phyloP scores from a whole-genome alignment of 2,888 invertebrate genomes.

The Platycnemis pennipes region DNA sequence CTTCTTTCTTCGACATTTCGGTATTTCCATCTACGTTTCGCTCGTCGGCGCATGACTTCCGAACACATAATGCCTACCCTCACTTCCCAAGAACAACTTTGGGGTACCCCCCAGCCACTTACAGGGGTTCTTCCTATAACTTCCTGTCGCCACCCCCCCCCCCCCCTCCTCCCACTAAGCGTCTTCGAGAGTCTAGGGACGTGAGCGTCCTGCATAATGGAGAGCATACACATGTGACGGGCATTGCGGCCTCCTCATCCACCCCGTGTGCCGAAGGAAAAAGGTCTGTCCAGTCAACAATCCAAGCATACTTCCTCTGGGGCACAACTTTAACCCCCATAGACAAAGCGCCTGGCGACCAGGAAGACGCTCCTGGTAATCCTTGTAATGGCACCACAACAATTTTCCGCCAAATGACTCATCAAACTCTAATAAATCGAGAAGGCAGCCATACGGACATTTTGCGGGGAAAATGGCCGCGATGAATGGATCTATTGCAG shows the following conservation, averaged over 20 bases:
- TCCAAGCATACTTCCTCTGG: background rate
- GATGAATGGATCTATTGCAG: too few relatives aligned
- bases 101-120: too few relatives aligned
- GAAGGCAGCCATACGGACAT: too few relatives aligned
- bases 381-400: too few relatives aligned
- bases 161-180: background rate
- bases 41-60: background rate
- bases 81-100: background rate
- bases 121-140: too few relatives aligned
- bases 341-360: too few relatives aligned
- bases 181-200: background rate
- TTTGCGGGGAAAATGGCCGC: too few relatives aligned
- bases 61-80: background rate
- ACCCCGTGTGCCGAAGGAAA: background rate
- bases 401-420: too few relatives aligned
- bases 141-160: background rate
- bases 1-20: too few relatives aligned
- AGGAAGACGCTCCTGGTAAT: too few relatives aligned
- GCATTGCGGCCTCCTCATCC: background rate
- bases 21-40: constrained; percentile 12
- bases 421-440: too few relatives aligned
- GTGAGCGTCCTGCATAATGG: background rate
- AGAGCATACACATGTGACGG: background rate
- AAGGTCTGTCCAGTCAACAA: background rate
- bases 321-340: background rate